Evolutionary conservation across 1,140 invertebrate species (phyloP), one percentile per base, ranked within the genome.

Genomic region (Drosophila nebulosa): DNA sequence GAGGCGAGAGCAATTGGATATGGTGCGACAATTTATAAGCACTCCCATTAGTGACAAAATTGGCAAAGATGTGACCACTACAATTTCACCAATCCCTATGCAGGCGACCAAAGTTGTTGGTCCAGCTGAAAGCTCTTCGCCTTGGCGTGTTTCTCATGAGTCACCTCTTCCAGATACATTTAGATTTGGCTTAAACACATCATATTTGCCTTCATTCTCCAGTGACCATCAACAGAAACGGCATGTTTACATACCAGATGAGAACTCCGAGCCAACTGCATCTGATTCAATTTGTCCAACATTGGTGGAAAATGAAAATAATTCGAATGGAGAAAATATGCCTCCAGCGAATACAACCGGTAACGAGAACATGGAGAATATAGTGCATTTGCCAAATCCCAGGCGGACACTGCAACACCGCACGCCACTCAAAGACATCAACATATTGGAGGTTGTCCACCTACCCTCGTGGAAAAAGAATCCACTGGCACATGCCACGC

Each of bases 241-340:
- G 0, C 78, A 81, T 36, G 78, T 85, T 9, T 85, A 85, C 52
- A 35, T 85, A 26, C 81, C 81, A 7, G 83, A 78, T 52, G 53
- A 53, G 22, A 4, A 30, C 9, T 21, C n/a, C n/a, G n/a, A n/a
- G 56, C 18, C 60, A 56, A 6, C 30, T 10, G 7, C 53, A 18
- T n/a, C 58, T 0, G 56, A 76, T 1, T 57, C 58, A 1, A 46
- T 26, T 24, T 60, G 30, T 36, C 57, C 58, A 10, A 6, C 22
- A 18, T 0, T 50, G 9, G 22, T 27, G 4, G 63, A 68, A 4
- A 52, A 42, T 9, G 32, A 22, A 4, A 88, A 90, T 42, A 67
- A 90, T 61, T 90, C 89, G 0, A 90, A 90, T 64, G 75, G 69
- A 1, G 89, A 90, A 63, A 90, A 90, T 69, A 55, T 69, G 6